Conservation (phyloP, 2,113 vertebrate species). For the Pterocles gutturalis region DNA sequence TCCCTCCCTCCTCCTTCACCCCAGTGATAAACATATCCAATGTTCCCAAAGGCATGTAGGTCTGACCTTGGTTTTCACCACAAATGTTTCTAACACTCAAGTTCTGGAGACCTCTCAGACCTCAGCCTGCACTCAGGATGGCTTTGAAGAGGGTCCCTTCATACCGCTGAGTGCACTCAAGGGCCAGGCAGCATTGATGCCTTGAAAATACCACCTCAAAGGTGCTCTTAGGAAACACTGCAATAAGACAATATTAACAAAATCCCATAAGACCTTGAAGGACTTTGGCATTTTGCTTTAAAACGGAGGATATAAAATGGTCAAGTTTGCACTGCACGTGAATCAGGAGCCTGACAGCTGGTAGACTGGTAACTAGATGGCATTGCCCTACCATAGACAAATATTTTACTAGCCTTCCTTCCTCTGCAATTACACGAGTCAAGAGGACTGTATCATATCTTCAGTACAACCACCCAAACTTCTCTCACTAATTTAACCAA, state of each 20-base stretch:
- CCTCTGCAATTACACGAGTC: neutral
- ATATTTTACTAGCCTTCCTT: slow-evolving; percentile 39
- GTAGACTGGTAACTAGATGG: slow-evolving; percentile 28
- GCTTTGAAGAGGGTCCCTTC: neutral
- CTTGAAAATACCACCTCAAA: neutral
- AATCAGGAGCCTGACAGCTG: slow-evolving; percentile 41
- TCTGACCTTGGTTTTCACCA: slow-evolving; percentile 20
- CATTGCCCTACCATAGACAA: slow-evolving; percentile 47
- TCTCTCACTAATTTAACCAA: neutral
- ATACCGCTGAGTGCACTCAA: neutral
- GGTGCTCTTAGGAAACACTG: neutral
- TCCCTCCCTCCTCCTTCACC: neutral
- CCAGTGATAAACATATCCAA: neutral
- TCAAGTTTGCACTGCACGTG: neutral
- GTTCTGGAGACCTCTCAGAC: slow-evolving; percentile 18
- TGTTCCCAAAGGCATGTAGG: neutral
- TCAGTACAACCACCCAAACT: neutral
- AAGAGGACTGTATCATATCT: neutral
- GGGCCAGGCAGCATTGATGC: neutral
- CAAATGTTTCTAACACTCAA: neutral
- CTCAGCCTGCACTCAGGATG: neutral
- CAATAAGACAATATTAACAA: neutral
- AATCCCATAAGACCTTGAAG: neutral
- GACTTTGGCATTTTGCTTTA: slow-evolving; percentile 19
- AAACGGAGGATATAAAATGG: neutral